A percentile compares a stretch with the other conserved stretches of the same genome.
Evolutionary conservation across 1,140 invertebrate species (phyloP).

Genomic region (Sarcophaga peregrina): DNA sequence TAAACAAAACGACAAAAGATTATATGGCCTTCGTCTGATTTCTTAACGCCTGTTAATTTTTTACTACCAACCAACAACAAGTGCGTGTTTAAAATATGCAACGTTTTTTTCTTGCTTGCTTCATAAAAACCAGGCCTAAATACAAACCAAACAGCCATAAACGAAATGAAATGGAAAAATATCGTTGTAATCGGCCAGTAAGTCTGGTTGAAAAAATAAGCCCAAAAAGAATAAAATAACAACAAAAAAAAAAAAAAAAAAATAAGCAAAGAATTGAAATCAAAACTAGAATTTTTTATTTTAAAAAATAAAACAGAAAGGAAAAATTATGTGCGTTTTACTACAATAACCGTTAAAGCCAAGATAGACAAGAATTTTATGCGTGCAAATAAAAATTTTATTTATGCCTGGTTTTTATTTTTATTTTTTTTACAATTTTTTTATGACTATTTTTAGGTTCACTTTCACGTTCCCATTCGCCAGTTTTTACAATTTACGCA

Average conservation of each 20-base stretch:
- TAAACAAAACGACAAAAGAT: constrained; percentile 25
- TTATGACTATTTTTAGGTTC: constrained; percentile 73
- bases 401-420: neutral
- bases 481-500: constrained; percentile 95
- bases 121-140: neutral
- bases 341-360: constrained; percentile 9
- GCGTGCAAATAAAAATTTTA: neutral
- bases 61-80: constrained; percentile 35
- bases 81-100: constrained; percentile 35
- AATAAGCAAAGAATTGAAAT: neutral
- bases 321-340: neutral
- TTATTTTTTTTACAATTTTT: constrained; percentile 32
- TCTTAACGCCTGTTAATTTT: constrained; percentile 65
- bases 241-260: neutral
- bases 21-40: constrained; percentile 49
- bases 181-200: neutral
- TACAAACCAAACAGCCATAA: neutral
- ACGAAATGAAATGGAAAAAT: too few relatives aligned
- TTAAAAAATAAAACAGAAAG: neutral
- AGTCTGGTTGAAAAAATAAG: neutral
- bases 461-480: constrained; percentile 90
- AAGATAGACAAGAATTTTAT: neutral
- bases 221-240: too few relatives aligned
- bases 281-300: neutral
- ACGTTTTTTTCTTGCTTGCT: neutral